These are phyloP conservation scores for Catagonus wagneri DNA, from an alignment of 2,113 vertebrate genomes.

Conservation along the genomic window DNA sequence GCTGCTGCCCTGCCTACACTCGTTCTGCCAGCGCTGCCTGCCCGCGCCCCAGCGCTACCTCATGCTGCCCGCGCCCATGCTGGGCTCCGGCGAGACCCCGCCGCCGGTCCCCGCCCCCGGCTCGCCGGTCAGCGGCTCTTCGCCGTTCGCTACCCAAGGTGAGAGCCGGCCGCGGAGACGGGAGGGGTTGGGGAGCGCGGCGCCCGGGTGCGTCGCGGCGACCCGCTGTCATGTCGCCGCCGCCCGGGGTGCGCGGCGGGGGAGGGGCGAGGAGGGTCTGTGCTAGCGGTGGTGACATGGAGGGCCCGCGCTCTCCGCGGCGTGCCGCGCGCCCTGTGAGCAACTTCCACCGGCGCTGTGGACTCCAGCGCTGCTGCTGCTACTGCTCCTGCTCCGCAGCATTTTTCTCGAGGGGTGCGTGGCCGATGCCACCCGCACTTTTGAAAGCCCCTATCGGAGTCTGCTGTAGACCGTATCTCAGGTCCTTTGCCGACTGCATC, in stretches of 20 bases:
- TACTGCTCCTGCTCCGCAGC: not conserved
- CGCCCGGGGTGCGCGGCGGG: conserved; percentile 54
- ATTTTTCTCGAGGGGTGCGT: not conserved
- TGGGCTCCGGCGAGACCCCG: conserved; percentile 81
- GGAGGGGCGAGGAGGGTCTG: conserved; percentile 60
- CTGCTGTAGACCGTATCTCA: not conserved
- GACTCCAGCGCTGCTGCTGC: not conserved
- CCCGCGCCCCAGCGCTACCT: conserved; percentile 92
- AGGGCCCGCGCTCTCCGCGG: conserved; percentile 44
- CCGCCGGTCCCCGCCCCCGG: conserved; percentile 70
- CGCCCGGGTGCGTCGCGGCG: not conserved
- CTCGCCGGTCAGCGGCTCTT: conserved; percentile 80
- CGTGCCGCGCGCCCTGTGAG: not conserved
- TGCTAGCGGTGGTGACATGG: conserved; percentile 10
- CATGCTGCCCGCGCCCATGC: conserved; percentile 87
- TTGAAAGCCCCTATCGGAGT: not conserved
- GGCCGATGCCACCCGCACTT: not conserved
- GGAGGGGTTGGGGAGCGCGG: not conserved
- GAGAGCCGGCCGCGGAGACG: conserved; percentile 55
- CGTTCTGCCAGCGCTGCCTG: conserved; percentile 95
- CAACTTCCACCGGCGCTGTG: conserved; percentile 53
- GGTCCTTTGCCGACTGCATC: not conserved
- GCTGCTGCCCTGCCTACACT: conserved; percentile 96
- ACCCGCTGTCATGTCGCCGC: conserved; percentile 67
- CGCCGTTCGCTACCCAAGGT: conserved; percentile 86